Base-by-base conservation (phyloP, 2,797 vertebrate genomes). In the Cyclura pinguis region DNA sequence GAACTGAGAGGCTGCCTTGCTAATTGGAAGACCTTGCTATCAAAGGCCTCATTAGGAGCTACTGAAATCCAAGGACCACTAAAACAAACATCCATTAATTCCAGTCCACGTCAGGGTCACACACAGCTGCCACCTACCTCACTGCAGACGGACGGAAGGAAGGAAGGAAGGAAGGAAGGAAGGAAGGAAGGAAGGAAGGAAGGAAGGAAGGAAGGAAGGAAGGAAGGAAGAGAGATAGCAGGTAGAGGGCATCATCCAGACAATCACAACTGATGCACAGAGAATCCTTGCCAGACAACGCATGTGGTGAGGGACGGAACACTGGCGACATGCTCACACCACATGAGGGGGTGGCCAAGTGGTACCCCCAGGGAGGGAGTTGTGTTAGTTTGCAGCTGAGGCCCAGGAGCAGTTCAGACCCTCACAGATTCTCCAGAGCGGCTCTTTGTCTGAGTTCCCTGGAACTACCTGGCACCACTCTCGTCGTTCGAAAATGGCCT, bases 41-140 rank as follows among this genome's bases (percentile, higher is more conserved):
- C 98, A 98, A 97, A 98, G 96, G 95, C 93, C 97, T 98, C 97
- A 96, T 98, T 98, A 98, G 98, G 98, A 97, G 93, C 95, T 97
- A 97, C 98, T 98, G 97, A 96, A 97, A 95, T 0, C 90, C 96
- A 96, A 97, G 93, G 96, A 96, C 96, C 98, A 97, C 97, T 97
- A 97, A 98, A 98, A 98, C 96, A 98, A 98, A 98, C 96, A 96
- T 50, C 93, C 95, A 96, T 96, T 96, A 96, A 96, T 96, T 95
- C 89, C 47, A 12, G 90, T 38, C 4, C 29, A 86, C 92, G 38
- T n/a, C 91, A 85, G 86, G 88, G 90, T 3, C 1, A 2, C 0
- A 50, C 88, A 78, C 18, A 72, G 84, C 92, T 35, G 0, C 81
- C 80, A 62, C 88, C 89, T 73, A 74, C 90, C 82, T 88, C 73